Conservation (phyloP, 2,113 vertebrate species). For the Rynchops niger region DNA sequence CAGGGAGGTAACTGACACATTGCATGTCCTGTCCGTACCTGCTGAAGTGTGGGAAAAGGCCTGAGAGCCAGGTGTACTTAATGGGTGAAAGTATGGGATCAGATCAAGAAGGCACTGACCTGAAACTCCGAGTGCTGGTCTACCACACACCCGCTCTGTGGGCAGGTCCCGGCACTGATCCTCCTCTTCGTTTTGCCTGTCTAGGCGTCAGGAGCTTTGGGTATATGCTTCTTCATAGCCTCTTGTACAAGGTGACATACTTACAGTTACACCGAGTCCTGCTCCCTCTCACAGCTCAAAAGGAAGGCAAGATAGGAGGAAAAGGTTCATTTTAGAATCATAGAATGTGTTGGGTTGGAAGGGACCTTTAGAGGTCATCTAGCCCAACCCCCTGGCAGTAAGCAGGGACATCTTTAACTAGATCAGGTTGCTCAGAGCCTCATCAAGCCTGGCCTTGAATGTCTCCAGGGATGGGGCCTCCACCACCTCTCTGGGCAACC, state of each 20-base stretch:
- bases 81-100: not conserved
- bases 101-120: not conserved
- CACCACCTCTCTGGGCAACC: too few species aligned
- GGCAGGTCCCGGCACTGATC: not conserved
- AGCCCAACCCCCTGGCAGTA: too few species aligned
- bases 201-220: not conserved
- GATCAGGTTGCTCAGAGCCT: too few species aligned
- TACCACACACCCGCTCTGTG: not conserved
- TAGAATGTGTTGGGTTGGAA: too few species aligned
- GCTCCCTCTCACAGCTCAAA: not conserved
- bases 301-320: not conserved
- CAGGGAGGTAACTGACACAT: not conserved
- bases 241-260: not conserved
- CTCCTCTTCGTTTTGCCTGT: not conserved
- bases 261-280: not conserved
- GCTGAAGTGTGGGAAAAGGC: not conserved
- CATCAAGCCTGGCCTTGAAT: too few species aligned
- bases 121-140: not conserved
- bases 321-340: not conserved
- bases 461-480: too few species aligned
- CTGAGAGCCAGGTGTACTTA: accelerated
- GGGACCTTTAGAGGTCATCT: too few species aligned
- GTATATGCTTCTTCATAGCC: not conserved
- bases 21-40: not conserved
- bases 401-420: too few species aligned